Conservation (phyloP, 2,888 invertebrate species). For the Gisinianus flammeolus region DNA sequence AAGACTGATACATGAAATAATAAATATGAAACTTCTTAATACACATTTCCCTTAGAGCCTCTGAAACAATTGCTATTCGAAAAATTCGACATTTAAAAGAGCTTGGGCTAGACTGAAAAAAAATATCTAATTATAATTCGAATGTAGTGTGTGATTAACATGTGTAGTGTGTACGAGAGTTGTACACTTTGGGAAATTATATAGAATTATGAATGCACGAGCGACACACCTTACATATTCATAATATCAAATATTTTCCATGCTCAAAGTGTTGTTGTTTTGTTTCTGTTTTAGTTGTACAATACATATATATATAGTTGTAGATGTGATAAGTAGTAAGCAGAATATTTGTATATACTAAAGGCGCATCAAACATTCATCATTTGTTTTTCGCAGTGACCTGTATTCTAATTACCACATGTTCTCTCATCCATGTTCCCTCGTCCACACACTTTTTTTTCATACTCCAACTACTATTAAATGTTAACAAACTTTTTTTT, state of each 20-base stretch:
- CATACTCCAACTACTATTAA: neutral
- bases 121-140: neutral
- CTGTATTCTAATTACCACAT: constrained; percentile 14
- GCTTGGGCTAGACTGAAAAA: no score
- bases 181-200: neutral
- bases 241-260: neutral
- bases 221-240: constrained; percentile 17
- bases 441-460: neutral
- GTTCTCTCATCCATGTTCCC: neutral
- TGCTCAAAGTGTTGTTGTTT: neutral
- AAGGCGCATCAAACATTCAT: neutral
- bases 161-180: neutral
- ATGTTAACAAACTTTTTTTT: neutral
- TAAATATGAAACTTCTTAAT: no score
- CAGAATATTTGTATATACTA: neutral
- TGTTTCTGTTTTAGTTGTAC: neutral
- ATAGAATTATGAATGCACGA: constrained; percentile 11
- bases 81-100: no score
- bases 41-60: no score
- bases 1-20: no score
- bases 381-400: neutral
- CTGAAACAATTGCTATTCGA: no score
- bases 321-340: neutral
- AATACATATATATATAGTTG: neutral
- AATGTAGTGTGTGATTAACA: neutral